Evolutionary conservation across 1,140 invertebrate genomes (phyloP).

Genomic region (Drosophila watanabei): DNA sequence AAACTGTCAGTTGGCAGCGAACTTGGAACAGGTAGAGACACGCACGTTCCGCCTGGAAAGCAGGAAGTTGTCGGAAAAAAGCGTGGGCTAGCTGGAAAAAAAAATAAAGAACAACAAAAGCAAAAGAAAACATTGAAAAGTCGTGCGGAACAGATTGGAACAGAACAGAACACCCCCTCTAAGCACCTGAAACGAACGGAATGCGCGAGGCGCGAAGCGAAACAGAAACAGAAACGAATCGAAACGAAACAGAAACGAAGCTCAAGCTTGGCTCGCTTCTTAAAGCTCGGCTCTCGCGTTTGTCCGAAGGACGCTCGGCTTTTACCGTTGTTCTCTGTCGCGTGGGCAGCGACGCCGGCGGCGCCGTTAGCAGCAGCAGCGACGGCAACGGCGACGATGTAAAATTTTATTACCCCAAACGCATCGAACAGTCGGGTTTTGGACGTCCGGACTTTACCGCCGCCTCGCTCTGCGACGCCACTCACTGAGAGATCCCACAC

Average conservation of each 20-base stretch:
- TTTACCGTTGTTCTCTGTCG: neutral
- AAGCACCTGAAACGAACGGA: neutral
- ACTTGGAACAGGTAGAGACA: constrained; percentile 86
- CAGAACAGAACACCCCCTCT: constrained; percentile 9
- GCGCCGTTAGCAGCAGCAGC: constrained; percentile 33
- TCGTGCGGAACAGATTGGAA: constrained; percentile 32
- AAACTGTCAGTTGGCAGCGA: constrained; percentile 86
- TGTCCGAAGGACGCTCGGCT: constrained; percentile 16
- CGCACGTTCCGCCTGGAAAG: constrained; percentile 74
- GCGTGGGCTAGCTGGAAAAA: constrained; percentile 16
- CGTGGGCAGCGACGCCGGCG: constrained; percentile 37
- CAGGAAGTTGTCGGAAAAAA: constrained; percentile 19
- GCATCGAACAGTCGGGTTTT: constrained; percentile 82
- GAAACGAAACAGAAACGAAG: constrained; percentile 16
- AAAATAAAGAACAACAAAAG: neutral
- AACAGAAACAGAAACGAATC: neutral
- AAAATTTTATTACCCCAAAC: constrained; percentile 84
- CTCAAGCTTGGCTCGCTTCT: neutral
- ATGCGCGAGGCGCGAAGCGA: neutral
- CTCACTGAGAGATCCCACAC: constrained; percentile 40
- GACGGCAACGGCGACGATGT: constrained; percentile 61
- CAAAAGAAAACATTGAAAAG: neutral
- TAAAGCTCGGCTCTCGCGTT: constrained; percentile 14
- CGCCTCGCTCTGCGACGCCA: constrained; percentile 60
- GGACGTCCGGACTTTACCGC: constrained; percentile 81